Conservation (phyloP, 2,888 invertebrate species). For the Mantis religiosa region DNA sequence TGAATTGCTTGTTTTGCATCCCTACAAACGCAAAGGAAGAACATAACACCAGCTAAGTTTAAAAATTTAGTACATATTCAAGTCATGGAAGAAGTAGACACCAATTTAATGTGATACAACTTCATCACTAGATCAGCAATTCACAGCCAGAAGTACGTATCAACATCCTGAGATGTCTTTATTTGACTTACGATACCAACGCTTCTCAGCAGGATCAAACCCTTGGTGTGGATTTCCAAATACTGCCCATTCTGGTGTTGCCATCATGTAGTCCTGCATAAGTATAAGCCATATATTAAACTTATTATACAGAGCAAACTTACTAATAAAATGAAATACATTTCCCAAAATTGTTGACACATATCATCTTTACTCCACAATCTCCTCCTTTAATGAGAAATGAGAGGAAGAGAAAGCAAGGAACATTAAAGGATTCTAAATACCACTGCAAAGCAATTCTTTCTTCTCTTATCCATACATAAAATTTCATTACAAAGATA, state of each 20-base stretch:
- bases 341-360: too few species aligned
- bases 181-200: conserved; percentile 42
- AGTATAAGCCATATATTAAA: background rate
- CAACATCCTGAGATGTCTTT: conserved; percentile 43
- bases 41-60: background rate
- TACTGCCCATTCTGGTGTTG: conserved; percentile 53
- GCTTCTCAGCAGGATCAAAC: conserved; percentile 53
- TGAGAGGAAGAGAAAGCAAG: too few species aligned
- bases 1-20: background rate
- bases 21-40: background rate
- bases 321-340: too few species aligned
- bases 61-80: background rate
- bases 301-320: too few species aligned
- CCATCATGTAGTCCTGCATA: conserved; percentile 49
- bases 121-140: background rate
- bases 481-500: too few species aligned
- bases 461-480: too few species aligned
- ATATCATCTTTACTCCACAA: too few species aligned
- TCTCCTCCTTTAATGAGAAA: too few species aligned
- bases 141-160: background rate
- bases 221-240: conserved; percentile 51
- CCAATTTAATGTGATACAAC: too few species aligned
- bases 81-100: background rate
- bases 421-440: too few species aligned
- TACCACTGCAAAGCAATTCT: too few species aligned